These are phyloP conservation scores for Erebia epiphron DNA, from an alignment of 2,888 invertebrate species.

Conservation along the genomic window DNA sequence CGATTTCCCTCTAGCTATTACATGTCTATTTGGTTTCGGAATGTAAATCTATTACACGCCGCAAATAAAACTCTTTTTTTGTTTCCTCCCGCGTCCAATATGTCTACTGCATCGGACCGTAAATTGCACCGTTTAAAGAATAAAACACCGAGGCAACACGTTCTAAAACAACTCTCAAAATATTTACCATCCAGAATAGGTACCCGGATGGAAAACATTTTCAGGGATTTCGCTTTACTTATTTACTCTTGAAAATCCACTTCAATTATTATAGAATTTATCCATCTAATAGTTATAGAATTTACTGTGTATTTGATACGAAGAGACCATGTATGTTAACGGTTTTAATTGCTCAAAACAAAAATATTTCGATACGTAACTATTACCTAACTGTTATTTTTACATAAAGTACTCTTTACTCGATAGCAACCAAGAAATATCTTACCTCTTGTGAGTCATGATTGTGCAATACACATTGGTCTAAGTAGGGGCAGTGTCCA, in stretches of 20 bases:
- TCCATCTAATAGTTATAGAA: too few species aligned
- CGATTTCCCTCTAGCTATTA: slow-evolving; percentile 21
- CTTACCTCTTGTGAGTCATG: slow-evolving; percentile 87
- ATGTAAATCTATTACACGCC: slow-evolving; percentile 32
- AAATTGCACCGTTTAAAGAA: slow-evolving; percentile 32
- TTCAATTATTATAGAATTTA: too few species aligned
- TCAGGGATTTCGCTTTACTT: background rate
- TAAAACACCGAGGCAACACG: slow-evolving; percentile 22
- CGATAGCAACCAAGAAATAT: background rate
- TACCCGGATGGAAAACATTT: background rate
- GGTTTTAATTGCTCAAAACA: too few species aligned
- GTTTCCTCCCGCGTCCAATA: slow-evolving; percentile 33
- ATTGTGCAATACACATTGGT: slow-evolving; percentile 95
- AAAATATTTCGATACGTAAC: too few species aligned
- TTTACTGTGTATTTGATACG: too few species aligned
- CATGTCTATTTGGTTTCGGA: slow-evolving; percentile 25
- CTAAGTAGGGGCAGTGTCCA: slow-evolving; percentile 95
- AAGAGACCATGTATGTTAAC: too few species aligned
- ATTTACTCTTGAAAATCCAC: background rate
- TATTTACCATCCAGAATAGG: slow-evolving; percentile 4
- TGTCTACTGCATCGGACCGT: slow-evolving; percentile 25
- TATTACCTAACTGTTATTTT: too few species aligned
- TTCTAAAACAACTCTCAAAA: slow-evolving; percentile 32
- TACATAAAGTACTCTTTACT: background rate
- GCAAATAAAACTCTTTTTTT: slow-evolving; percentile 34